Evolutionary conservation across 2,113 vertebrate species (phyloP).

Genomic region (Nothoprocta pentlandii): DNA sequence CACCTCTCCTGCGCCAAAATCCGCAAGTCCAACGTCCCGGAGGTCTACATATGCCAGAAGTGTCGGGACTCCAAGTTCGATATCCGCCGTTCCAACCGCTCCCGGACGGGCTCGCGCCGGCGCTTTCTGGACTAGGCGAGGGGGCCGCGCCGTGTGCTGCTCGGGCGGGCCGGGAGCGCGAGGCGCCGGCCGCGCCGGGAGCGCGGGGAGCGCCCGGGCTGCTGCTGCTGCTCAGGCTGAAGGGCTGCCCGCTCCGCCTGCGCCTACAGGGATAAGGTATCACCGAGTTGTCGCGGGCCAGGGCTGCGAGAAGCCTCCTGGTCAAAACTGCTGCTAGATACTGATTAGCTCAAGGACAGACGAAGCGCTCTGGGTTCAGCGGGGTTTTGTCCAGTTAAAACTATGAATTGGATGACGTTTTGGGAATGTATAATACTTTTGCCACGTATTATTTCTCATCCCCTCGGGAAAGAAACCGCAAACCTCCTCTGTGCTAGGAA

Average conservation of each 20-base stretch:
- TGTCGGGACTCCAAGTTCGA: slow-evolving; percentile 93
- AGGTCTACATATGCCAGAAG: slow-evolving; percentile 95
- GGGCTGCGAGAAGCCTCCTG: slow-evolving; percentile 4
- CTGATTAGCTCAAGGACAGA: slow-evolving; percentile 5
- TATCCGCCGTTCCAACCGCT: slow-evolving; percentile 94
- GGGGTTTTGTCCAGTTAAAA: not conserved
- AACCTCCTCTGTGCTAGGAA: slow-evolving; percentile 24
- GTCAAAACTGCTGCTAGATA: slow-evolving; percentile 41
- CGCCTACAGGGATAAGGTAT: not conserved
- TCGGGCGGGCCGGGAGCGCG: not conserved
- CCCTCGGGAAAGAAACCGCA: slow-evolving; percentile 4
- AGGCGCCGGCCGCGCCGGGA: slow-evolving; percentile 27
- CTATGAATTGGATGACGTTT: slow-evolving; percentile 1
- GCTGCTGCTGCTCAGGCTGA: slow-evolving; percentile 72
- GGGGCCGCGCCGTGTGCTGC: not conserved
- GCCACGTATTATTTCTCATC: slow-evolving; percentile 47
- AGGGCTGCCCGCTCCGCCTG: slow-evolving; percentile 29
- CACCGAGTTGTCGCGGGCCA: not conserved
- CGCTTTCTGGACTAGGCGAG: slow-evolving; percentile 88
- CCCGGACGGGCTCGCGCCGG: slow-evolving; percentile 90
- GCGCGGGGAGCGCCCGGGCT: slow-evolving; percentile 39
- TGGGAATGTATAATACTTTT: slow-evolving; percentile 29
- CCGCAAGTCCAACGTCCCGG: slow-evolving; percentile 96
- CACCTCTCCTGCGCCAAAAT: slow-evolving; percentile 98
- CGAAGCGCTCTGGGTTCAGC: not conserved